Evolutionary conservation across 2,113 vertebrate species (phyloP).

Genomic region (Melanotaenia duboulayi): DNA sequence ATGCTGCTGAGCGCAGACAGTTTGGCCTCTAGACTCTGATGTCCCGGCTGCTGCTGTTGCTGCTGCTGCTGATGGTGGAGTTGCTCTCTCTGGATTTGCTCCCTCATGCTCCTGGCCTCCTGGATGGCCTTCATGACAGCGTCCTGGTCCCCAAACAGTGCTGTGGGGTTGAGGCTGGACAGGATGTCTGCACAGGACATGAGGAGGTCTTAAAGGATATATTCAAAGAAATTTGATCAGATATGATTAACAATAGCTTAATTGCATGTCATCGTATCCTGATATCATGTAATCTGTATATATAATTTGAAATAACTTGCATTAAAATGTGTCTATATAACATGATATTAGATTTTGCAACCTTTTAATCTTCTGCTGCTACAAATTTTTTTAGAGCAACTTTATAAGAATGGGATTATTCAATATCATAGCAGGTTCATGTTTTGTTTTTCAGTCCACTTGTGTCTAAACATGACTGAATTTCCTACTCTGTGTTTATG

Average conservation of each 20-base stretch:
- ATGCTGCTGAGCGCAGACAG: constrained; percentile 90
- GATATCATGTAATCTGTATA: too few species aligned
- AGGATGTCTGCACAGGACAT: constrained; percentile 88
- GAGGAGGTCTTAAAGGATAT: neutral
- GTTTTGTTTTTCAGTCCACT: constrained; percentile 54
- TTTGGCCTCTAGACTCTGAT: constrained; percentile 89
- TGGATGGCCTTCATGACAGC: constrained; percentile 99
- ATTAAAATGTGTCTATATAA: too few species aligned
- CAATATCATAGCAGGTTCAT: neutral
- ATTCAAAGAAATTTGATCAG: neutral
- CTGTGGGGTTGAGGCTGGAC: constrained; percentile 97
- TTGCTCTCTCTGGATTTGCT: constrained; percentile 94
- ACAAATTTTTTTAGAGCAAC: neutral
- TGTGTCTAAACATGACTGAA: constrained; percentile 27
- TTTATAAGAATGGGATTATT: neutral
- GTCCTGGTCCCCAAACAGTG: constrained; percentile 98
- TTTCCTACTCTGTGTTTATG: constrained; percentile 46
- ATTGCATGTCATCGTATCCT: too few species aligned
- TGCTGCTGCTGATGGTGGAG: constrained; percentile 82
- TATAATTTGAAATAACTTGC: too few species aligned
- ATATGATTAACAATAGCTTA: neutral
- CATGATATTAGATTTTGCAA: too few species aligned
- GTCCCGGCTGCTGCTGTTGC: constrained; percentile 83
- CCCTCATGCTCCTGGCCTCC: constrained; percentile 96
- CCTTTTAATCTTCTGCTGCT: too few species aligned